A percentile compares a stretch with the other conserved stretches of the same genome.
phyloP scores from a whole-genome alignment of 2,113 vertebrate genomes.

The Puffinus mauretanicus region DNA sequence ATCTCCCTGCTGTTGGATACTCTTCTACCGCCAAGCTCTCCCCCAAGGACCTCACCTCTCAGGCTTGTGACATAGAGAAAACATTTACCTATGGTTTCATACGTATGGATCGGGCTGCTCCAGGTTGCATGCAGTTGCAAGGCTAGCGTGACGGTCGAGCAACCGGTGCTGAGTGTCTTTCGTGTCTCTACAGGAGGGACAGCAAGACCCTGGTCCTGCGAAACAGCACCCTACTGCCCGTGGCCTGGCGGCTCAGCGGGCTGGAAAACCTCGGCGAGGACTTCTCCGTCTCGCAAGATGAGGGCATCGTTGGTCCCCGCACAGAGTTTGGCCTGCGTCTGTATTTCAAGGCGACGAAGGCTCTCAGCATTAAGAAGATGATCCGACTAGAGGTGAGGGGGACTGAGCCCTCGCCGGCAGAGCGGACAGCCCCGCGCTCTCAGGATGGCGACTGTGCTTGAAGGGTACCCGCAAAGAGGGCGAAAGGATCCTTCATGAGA shows the following conservation, averaged over 20 bases:
- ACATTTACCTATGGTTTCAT: neutral
- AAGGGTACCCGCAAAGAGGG: neutral
- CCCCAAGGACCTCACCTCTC: neutral
- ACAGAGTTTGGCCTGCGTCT: conserved; percentile 70
- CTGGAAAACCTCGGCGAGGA: conserved; percentile 82
- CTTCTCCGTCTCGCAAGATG: conserved; percentile 73
- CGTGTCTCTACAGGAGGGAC: conserved; percentile 69
- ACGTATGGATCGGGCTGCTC: neutral
- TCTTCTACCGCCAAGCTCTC: neutral
- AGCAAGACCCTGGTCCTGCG: conserved; percentile 71
- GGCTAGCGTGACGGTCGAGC: accelerated
- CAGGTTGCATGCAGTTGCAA: neutral
- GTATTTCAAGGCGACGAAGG: conserved; percentile 77
- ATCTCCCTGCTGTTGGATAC: neutral
- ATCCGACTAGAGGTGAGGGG: conserved; percentile 85
- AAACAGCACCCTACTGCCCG: conserved; percentile 77
- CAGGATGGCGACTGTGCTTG: neutral
- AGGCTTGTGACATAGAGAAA: neutral
- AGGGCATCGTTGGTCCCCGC: conserved; percentile 72
- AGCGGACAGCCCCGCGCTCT: neutral
- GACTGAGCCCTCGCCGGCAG: neutral
- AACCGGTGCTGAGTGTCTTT: neutral
- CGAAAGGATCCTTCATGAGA: neutral
- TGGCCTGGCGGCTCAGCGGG: conserved; percentile 83
- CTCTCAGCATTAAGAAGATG: conserved; percentile 74